A percentile compares a stretch with the other conserved stretches of the same genome.
Conservation (phyloP, 2,888 invertebrate species). For the Portevinia maculata region DNA sequence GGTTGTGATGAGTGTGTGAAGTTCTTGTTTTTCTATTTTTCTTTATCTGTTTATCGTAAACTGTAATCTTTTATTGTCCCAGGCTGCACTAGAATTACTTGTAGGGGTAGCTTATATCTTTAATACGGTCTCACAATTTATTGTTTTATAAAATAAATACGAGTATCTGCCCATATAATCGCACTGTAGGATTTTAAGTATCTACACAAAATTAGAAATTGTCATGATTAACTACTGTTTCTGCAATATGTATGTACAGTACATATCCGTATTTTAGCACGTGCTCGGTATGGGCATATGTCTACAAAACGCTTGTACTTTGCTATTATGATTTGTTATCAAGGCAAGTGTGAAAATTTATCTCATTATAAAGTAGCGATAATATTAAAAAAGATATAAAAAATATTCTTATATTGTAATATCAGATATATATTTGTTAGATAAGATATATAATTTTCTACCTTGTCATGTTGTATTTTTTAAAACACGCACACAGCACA, state of each 20-base stretch:
- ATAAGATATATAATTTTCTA: slow-evolving; percentile 41
- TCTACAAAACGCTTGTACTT: slow-evolving; percentile 44
- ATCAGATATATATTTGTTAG: slow-evolving; percentile 60
- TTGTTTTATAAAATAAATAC: slow-evolving; percentile 49
- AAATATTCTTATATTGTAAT: slow-evolving; percentile 42
- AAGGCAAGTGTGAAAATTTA: slow-evolving; percentile 38
- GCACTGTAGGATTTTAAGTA: slow-evolving; percentile 51
- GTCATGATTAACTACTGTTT: slow-evolving; percentile 49
- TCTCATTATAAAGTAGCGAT: slow-evolving; percentile 57
- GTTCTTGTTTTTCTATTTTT: slow-evolving; percentile 22
- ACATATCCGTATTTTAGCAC: background rate
- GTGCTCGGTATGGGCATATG: background rate
- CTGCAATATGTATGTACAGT: background rate
- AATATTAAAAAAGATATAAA: slow-evolving; percentile 56
- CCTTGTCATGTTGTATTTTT: slow-evolving; percentile 8
- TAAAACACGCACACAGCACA: background rate
- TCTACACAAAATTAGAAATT: slow-evolving; percentile 37
- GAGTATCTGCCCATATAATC: slow-evolving; percentile 36
- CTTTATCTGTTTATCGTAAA: slow-evolving; percentile 65
- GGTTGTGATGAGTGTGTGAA: slow-evolving; percentile 36
- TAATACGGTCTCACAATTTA: slow-evolving; percentile 22
- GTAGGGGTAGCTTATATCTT: slow-evolving; percentile 40
- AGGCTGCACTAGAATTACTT: slow-evolving; percentile 39
- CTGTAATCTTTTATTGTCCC: slow-evolving; percentile 53
- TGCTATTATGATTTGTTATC: slow-evolving; percentile 54